Percentiles rank a stretch among this genome's conserved stretches.
Evolutionary conservation across 30 jellyfish, hydroid and myxozoan species (phyloP).

Genomic region (Cassiopea andromeda): DNA sequence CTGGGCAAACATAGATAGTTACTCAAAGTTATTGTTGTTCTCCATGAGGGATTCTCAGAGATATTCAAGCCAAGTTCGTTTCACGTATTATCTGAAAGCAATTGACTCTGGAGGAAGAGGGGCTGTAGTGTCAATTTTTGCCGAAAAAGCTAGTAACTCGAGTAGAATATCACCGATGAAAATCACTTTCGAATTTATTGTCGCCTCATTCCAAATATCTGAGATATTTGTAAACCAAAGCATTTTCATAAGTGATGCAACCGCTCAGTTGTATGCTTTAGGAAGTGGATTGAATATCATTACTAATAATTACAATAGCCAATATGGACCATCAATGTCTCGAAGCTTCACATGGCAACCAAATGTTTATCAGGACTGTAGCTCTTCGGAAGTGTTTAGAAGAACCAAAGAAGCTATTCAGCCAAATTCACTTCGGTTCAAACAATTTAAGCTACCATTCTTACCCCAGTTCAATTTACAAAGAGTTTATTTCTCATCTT

Average conservation of each 20-base stretch:
- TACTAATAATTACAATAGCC: conserved; percentile 33
- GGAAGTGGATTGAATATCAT: conserved; percentile 17
- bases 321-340: conserved; percentile 26
- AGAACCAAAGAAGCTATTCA: conserved; percentile 46
- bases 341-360: conserved; percentile 80
- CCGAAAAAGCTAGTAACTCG: background rate
- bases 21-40: conserved; percentile 23
- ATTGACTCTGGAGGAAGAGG: conserved; percentile 60
- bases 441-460: conserved; percentile 29
- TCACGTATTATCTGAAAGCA: conserved; percentile 52
- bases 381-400: conserved; percentile 39
- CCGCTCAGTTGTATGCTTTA: conserved; percentile 36
- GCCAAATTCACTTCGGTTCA: conserved; percentile 1
- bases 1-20: conserved; percentile 64
- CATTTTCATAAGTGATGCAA: conserved; percentile 22
- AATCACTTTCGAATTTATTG: conserved; percentile 51
- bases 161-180: conserved; percentile 57
- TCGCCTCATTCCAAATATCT: background rate
- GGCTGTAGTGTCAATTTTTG: conserved; percentile 19
- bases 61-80: background rate
- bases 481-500: conserved; percentile 66
- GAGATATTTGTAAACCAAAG: conserved; percentile 52
- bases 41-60: conserved; percentile 59
- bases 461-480: conserved; percentile 28
- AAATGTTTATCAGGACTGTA: conserved; percentile 47